phyloP scores from a whole-genome alignment of 2,113 vertebrate genomes.

The Pollachius pollachius region DNA sequence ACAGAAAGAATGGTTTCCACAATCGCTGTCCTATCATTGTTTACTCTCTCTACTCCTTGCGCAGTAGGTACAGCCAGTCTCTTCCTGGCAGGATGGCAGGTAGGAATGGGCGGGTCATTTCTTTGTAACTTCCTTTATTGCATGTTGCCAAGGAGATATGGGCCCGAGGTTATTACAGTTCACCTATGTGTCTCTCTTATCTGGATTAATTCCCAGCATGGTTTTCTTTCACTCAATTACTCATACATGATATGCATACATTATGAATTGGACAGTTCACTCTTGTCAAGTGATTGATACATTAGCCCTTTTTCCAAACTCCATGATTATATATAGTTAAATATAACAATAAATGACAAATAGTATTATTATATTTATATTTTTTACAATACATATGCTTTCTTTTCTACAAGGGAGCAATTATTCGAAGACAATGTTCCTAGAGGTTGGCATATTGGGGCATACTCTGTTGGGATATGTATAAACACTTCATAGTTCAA shows the following conservation, averaged over 20 bases:
- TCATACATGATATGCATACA: neutral
- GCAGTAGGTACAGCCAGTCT: constrained; percentile 18
- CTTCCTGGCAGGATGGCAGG: constrained; percentile 39
- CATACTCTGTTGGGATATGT: too few species aligned
- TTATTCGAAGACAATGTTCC: too few species aligned
- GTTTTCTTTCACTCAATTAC: neutral
- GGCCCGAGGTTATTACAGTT: constrained; percentile 11
- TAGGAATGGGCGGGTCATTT: constrained; percentile 58
- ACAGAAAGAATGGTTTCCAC: constrained; percentile 24
- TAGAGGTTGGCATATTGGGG: too few species aligned
- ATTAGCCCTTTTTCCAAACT: too few species aligned
- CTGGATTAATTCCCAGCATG: neutral
- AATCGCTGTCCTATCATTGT: constrained; percentile 27
- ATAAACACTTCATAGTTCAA: too few species aligned
- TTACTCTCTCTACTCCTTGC: constrained; percentile 37
- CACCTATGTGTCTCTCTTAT: constrained; percentile 34
- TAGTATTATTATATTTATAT: too few species aligned
- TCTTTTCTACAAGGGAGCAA: too few species aligned
- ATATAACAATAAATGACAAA: too few species aligned
- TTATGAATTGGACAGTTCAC: neutral
- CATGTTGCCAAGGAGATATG: constrained; percentile 52
- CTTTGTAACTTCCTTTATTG: constrained; percentile 60
- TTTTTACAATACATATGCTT: too few species aligned
- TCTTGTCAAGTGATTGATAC: neutral
- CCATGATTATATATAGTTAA: too few species aligned